Conservation (phyloP, 2,888 invertebrate genomes). For the Eristalis arbustorum region DNA sequence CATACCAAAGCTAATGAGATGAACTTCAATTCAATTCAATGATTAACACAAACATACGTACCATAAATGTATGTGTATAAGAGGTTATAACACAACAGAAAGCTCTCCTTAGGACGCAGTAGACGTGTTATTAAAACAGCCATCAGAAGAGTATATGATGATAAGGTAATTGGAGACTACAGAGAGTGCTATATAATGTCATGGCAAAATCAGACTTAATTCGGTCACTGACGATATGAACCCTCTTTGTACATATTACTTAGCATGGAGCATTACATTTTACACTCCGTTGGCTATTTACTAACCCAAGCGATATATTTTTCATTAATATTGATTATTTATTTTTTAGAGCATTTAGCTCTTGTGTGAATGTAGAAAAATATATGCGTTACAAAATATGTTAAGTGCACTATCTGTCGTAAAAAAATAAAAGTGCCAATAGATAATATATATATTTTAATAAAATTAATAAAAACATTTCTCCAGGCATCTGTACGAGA, state of each 20-base stretch:
- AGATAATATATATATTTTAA: too few relatives aligned
- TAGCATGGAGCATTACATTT: neutral
- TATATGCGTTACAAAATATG: too few relatives aligned
- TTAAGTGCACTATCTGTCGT: too few relatives aligned
- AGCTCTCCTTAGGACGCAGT: neutral
- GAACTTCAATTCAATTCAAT: neutral
- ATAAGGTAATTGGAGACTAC: neutral
- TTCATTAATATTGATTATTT: neutral
- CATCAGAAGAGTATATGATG: neutral
- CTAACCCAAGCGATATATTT: neutral
- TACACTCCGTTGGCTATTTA: neutral
- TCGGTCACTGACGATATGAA: neutral
- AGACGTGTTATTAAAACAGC: neutral
- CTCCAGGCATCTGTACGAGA: too few relatives aligned
- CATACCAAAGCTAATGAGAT: neutral
- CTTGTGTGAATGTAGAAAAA: neutral
- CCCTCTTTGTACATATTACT: neutral
- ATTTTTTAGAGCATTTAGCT: neutral
- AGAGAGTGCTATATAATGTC: neutral
- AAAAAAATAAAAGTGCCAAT: too few relatives aligned
- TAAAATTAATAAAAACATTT: too few relatives aligned
- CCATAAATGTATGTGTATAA: too few relatives aligned
- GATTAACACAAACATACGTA: neutral
- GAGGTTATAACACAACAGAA: too few relatives aligned
- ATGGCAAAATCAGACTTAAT: neutral